Base-by-base conservation (phyloP, 2,113 vertebrate species). In the Cephalopholis sonnerati region DNA sequence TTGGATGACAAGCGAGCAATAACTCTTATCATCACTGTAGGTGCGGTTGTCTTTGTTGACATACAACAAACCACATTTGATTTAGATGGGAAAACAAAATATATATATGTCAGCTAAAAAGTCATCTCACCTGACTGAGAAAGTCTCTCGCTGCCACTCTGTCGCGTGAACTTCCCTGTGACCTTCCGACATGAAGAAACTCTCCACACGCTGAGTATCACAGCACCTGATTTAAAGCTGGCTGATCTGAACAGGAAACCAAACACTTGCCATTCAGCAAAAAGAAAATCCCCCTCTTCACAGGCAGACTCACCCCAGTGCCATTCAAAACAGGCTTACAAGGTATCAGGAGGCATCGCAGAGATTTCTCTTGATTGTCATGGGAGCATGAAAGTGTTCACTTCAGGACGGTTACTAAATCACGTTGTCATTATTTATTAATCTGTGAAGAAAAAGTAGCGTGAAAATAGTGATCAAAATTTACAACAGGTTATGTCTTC, bases 201-300 rank as follows among this genome's bases (percentile, higher is more conserved):
- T 46, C 51, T 74, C 71, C 65, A 7, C 77, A 75, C 62, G 12
- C 39, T 17, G 72, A 86, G 87, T 89, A 88, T 92, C 92, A 81
- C 73, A 88, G 79, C 63, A 84, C 76, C 91, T 87, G 87, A 84
- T 86, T 79, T 83, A 91, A 83, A 90, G 81, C 81, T 82, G 80
- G 89, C 89, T 90, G 82, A 89, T 90, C 90, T 74, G 79, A 90
- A 85, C 79, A 89, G 86, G 90, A 92, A 93, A 92, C 90, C 81
- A 78, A 90, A 91, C 74, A 88, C 90, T 85, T 90, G 59, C 86
- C 77, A 86, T 84, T 90, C 92, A 93, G 91, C 88, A 84, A 88
- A 91, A 90, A 88, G 20, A 90, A 67, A 77, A 69, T 74, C 81
- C 83, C 62, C 58, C 50, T 64, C 64, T 55, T 48, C 48, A 72